Conservation (phyloP, 2,888 invertebrate genomes). For the Cephonodes hylas region DNA sequence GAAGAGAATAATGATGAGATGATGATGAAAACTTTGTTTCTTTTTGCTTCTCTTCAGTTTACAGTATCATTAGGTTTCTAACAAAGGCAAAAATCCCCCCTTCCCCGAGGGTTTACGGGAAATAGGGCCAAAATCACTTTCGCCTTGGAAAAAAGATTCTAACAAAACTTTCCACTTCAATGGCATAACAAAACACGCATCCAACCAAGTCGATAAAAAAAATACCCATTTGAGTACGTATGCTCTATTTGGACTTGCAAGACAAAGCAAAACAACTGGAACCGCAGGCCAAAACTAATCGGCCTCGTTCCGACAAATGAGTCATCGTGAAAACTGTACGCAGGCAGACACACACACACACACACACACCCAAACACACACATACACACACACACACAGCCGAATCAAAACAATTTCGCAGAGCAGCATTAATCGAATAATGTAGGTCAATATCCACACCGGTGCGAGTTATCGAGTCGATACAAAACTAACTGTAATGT, state of each 20-base stretch:
- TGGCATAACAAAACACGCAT: too few relatives aligned
- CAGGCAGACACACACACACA: too few relatives aligned
- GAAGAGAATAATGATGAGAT: too few relatives aligned
- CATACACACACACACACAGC: background rate
- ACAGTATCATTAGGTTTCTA: too few relatives aligned
- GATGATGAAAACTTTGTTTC: too few relatives aligned
- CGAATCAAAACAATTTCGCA: slow-evolving; percentile 7
- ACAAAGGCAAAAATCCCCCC: too few relatives aligned
- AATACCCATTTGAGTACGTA: background rate
- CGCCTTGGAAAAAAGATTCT: too few relatives aligned
- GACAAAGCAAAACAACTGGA: background rate
- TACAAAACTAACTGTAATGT: background rate
- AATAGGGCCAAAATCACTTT: too few relatives aligned
- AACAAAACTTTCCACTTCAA: too few relatives aligned
- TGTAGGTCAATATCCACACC: slow-evolving; percentile 5
- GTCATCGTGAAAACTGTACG: background rate
- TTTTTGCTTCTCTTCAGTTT: too few relatives aligned
- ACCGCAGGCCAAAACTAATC: slow-evolving; percentile 1
- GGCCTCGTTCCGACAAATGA: slow-evolving; percentile 5
- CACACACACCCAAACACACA: background rate
- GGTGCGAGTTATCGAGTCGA: background rate
- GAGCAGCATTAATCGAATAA: slow-evolving; percentile 9
- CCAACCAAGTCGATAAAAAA: background rate
- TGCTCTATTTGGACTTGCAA: background rate
- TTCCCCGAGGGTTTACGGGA: too few relatives aligned